phyloP scores from a whole-genome alignment of 2,113 vertebrate genomes.

The Phylloscopus whistleri region DNA sequence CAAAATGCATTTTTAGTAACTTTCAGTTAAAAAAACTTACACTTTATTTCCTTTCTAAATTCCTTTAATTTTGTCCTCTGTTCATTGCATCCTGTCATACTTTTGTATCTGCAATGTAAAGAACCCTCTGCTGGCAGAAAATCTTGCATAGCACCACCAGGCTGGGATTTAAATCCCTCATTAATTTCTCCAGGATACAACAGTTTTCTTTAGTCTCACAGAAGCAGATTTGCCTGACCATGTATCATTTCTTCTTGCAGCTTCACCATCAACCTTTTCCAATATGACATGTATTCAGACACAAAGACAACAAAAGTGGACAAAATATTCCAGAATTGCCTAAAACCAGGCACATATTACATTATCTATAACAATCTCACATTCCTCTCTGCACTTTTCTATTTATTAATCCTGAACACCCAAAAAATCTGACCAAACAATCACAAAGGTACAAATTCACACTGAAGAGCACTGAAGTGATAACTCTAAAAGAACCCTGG shows the following conservation, averaged over 20 bases:
- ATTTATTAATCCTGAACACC: not conserved
- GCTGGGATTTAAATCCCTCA: not conserved
- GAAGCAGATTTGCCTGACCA: not conserved
- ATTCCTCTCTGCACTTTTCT: not conserved
- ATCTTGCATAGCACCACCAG: not conserved
- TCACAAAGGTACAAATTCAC: not conserved
- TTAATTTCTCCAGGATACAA: not conserved
- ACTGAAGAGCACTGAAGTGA: not conserved
- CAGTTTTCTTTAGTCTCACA: not conserved
- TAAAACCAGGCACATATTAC: not conserved
- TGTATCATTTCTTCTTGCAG: not conserved
- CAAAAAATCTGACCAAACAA: not conserved
- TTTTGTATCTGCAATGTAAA: not conserved
- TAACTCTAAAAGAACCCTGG: not conserved
- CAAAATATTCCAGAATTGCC: not conserved
- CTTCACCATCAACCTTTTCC: not conserved
- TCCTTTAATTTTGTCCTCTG: not conserved
- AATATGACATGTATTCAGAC: not conserved
- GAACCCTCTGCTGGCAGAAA: not conserved
- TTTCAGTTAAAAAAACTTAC: not conserved
- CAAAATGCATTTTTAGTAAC: not conserved
- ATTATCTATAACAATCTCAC: not conserved
- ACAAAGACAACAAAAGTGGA: not conserved
- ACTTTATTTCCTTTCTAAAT: not conserved
- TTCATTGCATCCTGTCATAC: not conserved